Evolutionary conservation across 2,113 vertebrate species (phyloP).

Genomic region (Cacatua alba): DNA sequence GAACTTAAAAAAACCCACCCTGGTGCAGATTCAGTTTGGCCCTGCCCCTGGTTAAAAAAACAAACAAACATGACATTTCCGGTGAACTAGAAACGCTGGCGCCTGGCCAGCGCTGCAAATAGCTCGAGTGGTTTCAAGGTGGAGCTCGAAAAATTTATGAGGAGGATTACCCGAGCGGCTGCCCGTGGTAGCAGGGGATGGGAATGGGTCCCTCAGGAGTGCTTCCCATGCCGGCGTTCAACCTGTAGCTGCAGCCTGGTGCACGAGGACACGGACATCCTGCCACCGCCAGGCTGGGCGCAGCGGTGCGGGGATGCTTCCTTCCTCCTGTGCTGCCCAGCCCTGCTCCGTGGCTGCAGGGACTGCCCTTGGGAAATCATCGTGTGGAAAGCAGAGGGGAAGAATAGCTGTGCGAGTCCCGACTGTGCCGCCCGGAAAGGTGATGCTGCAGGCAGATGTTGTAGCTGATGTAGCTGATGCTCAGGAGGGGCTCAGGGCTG

Average conservation of each 20-base stretch:
- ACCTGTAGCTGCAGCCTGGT: background rate
- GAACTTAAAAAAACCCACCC: background rate
- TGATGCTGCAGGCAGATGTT: background rate
- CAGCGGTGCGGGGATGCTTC: background rate
- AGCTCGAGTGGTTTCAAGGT: conserved; percentile 35
- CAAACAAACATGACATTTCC: conserved; percentile 59
- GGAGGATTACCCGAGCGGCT: conserved; percentile 22
- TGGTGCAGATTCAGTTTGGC: conserved; percentile 45
- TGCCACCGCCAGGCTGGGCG: rapidly evolving
- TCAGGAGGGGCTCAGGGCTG: background rate
- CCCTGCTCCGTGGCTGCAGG: rapidly evolving
- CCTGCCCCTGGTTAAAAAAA: background rate
- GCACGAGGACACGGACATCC: rapidly evolving
- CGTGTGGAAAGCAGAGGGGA: background rate
- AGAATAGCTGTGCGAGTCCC: rapidly evolving
- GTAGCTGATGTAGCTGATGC: background rate
- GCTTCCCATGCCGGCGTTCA: rapidly evolving
- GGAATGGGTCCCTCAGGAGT: conserved; percentile 52
- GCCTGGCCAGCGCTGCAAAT: background rate
- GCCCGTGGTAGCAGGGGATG: conserved; percentile 51
- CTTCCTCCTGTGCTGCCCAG: background rate
- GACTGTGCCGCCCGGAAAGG: rapidly evolving
- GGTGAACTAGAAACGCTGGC: conserved; percentile 53
- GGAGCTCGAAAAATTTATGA: conserved; percentile 56
- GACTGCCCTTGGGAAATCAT: rapidly evolving